A percentile compares a stretch with the other conserved stretches of the same genome.
Evolutionary conservation across 2,888 invertebrate species (phyloP).

Genomic region (Silvanus unidentatus): DNA sequence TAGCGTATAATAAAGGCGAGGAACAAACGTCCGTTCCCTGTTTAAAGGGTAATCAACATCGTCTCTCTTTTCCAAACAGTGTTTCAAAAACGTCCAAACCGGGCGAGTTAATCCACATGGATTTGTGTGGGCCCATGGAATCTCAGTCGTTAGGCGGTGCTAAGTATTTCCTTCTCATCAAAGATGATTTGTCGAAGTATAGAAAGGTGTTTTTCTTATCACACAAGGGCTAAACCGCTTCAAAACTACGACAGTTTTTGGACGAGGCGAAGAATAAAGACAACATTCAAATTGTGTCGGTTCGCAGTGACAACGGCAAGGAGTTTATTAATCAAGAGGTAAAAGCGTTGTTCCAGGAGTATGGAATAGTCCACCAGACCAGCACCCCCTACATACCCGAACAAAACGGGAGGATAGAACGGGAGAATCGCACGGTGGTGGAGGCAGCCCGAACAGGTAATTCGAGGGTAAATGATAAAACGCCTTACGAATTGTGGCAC

Average conservation of each 20-base stretch:
- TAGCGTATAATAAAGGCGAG: slow-evolving; percentile 3
- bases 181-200: slow-evolving; percentile 17
- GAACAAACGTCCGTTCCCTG: slow-evolving; percentile 1
- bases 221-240: slow-evolving; percentile 11
- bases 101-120: background rate
- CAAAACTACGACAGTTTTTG: slow-evolving; percentile 8
- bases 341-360: slow-evolving; percentile 1
- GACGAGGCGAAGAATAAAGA: slow-evolving; percentile 8
- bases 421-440: slow-evolving; percentile 13
- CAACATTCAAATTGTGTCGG: slow-evolving; percentile 2
- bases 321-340: slow-evolving; percentile 12
- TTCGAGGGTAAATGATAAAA: background rate
- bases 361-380: slow-evolving; percentile 8
- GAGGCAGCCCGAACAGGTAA: slow-evolving; percentile 11
- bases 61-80: background rate
- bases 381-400: slow-evolving; percentile 7
- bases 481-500: slow-evolving; percentile 9
- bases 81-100: background rate
- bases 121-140: slow-evolving; percentile 11
- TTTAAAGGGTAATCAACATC: background rate
- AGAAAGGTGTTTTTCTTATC: slow-evolving; percentile 16
- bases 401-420: slow-evolving; percentile 11
- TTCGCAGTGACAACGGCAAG: slow-evolving; percentile 10
- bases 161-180: slow-evolving; percentile 16
- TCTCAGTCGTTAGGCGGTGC: slow-evolving; percentile 13